Evolutionary conservation across 2,113 vertebrate species (phyloP), one percentile per base, ranked within the genome.

Genomic region (Osmerus eperlanus): DNA sequence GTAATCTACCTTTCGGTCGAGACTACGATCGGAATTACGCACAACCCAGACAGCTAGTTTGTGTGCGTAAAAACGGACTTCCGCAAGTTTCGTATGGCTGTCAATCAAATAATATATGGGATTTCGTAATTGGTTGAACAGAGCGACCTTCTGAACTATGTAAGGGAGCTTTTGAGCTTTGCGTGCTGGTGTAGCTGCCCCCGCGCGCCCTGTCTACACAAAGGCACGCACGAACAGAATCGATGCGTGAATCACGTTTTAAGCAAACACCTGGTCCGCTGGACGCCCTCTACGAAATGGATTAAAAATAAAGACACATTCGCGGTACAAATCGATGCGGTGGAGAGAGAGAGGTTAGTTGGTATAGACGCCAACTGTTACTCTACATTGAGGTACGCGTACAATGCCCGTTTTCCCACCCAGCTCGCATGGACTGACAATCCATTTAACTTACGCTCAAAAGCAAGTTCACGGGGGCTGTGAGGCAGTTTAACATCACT

Each of bases 101-200:
- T 86, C 84, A 84, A 71, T 85, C 83, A 81, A 82, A 78, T 62
- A 66, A 62, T 75, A 72, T 67, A 15, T 79, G 75, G 78, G 74
- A 84, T 84, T 85, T 56, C 73, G 76, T 84, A 82, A 82, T 80
- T 82, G 78, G 66, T 78, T 78, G 81, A 83, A 78, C 83, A 72
- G 81, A 76, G 80, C 65, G 87, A 87, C 88, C 88, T 77, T 70
- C 70, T 87, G 81, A 87, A 86, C 85, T 76, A 58, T 72, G 83
- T 79, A 88, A 84, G 73, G 2, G 81, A 85, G 84, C 86, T 79
- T 72, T 76, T 76, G 75, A 71, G 70, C 14, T 7, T 2, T 41
- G 47, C 1, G 3, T 51, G 9, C 52, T 64, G 6, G 28, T 53
- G 16, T 59, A 32, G 64, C 11, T 62, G 68, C 29, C 3, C 67